Evolutionary conservation across 2,113 vertebrate species (phyloP).

Genomic region (Mola mola): DNA sequence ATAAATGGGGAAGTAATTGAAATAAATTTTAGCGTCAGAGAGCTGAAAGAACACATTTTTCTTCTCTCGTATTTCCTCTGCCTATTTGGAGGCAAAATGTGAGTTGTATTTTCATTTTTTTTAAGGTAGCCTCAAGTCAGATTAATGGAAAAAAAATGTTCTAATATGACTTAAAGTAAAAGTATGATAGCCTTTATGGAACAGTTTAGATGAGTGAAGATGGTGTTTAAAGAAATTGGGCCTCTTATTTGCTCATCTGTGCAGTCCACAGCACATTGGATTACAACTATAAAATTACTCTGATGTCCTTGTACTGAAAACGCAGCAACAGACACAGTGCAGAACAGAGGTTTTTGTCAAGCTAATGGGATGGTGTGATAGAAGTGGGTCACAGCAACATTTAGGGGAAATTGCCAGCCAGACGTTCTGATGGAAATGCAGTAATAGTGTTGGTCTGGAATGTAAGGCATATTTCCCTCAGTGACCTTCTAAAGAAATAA

Average conservation of each 20-base stretch:
- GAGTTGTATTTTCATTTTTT: too few relatives aligned
- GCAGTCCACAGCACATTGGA: not conserved
- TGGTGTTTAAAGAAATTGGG: not conserved
- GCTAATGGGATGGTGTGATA: conserved; percentile 5
- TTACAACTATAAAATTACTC: not conserved
- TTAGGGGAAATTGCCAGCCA: not conserved
- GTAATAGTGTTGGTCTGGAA: not conserved
- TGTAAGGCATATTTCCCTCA: not conserved
- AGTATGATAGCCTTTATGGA: too few relatives aligned
- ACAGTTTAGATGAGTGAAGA: too few relatives aligned
- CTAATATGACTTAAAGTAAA: too few relatives aligned
- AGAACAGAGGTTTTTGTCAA: not conserved
- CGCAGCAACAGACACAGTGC: not conserved
- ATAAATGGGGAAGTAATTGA: too few relatives aligned
- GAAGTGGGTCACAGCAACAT: conserved; percentile 17
- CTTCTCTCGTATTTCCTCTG: too few relatives aligned
- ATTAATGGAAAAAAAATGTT: too few relatives aligned
- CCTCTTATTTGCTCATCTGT: not conserved
- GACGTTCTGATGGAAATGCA: not conserved
- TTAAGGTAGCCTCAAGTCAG: too few relatives aligned
- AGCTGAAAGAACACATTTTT: too few relatives aligned
- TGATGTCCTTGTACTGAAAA: too few relatives aligned
- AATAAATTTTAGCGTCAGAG: too few relatives aligned
- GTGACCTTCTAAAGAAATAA: not conserved
- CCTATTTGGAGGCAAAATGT: too few relatives aligned